A percentile compares a stretch with the other conserved stretches of the same genome.
phyloP scores from a whole-genome alignment of 2,113 vertebrate genomes.

The Phyllostomus hastatus region DNA sequence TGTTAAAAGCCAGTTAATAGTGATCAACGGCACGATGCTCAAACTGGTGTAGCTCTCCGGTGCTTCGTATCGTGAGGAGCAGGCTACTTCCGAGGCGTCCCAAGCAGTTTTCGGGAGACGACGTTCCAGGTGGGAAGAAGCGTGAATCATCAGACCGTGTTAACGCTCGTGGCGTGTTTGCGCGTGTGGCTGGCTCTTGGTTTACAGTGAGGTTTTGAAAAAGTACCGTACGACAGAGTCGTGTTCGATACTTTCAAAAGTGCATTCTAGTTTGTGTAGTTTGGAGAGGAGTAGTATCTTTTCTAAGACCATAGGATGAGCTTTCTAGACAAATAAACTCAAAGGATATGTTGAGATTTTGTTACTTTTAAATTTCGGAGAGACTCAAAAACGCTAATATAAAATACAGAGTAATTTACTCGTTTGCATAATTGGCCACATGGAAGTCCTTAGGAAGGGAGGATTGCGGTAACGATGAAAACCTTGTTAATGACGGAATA shows the following conservation, averaged over 20 bases:
- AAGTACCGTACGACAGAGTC: neutral
- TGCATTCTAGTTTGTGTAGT: neutral
- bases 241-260: neutral
- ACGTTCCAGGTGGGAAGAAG: neutral
- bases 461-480: neutral
- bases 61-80: neutral
- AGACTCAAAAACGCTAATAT: neutral
- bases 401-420: neutral
- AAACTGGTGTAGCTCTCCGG: neutral
- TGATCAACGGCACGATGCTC: neutral
- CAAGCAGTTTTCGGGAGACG: neutral
- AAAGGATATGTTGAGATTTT: neutral
- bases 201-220: neutral
- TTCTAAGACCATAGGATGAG: neutral
- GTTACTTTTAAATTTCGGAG: neutral
- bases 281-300: neutral
- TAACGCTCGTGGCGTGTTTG: neutral
- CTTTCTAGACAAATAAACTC: neutral
- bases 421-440: neutral
- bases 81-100: neutral
- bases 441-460: neutral
- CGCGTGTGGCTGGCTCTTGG: neutral
- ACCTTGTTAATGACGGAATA: slow-evolving; percentile 35
- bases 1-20: neutral
- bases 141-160: neutral